These are phyloP conservation scores for Brachynemurus nebulosus DNA, from an alignment of 2,888 invertebrate species.

Conservation along the genomic window DNA sequence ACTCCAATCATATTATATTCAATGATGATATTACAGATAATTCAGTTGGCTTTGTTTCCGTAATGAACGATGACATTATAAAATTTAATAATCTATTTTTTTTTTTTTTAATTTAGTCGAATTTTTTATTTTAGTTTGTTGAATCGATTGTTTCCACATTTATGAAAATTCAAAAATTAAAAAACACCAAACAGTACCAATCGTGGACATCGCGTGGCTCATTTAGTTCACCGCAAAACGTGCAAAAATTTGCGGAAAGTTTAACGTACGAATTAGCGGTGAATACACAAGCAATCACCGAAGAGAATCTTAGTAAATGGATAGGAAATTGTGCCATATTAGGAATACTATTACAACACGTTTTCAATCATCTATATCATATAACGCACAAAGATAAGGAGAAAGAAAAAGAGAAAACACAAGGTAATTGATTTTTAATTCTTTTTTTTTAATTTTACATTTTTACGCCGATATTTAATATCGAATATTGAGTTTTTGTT, in stretches of 20 bases:
- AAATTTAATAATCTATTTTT: too few relatives aligned
- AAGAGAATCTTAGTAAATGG: constrained; percentile 34
- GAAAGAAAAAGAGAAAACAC: constrained; percentile 16
- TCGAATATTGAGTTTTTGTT: too few relatives aligned
- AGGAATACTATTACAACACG: constrained; percentile 35
- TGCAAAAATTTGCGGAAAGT: constrained; percentile 42
- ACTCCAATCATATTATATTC: too few relatives aligned
- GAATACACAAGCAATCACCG: constrained; percentile 28
- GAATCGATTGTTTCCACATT: constrained; percentile 64
- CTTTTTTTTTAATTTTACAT: background rate
- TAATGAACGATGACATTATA: too few relatives aligned
- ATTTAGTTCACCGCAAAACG: constrained; percentile 38
- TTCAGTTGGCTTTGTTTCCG: too few relatives aligned
- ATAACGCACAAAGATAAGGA: constrained; percentile 37
- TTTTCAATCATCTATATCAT: constrained; percentile 38
- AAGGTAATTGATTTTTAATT: constrained; percentile 5
- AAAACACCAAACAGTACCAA: constrained; percentile 36
- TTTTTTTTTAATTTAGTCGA: constrained; percentile 2
- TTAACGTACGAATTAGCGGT: constrained; percentile 36
- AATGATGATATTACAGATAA: too few relatives aligned
- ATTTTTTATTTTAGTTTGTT: constrained; percentile 44
- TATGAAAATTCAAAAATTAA: constrained; percentile 49
- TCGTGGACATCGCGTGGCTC: constrained; percentile 47
- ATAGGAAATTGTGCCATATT: constrained; percentile 33
- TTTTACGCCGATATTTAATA: too few relatives aligned